Conservation (phyloP, 2,797 vertebrate species). For the Oreonectes daqikongensis region DNA sequence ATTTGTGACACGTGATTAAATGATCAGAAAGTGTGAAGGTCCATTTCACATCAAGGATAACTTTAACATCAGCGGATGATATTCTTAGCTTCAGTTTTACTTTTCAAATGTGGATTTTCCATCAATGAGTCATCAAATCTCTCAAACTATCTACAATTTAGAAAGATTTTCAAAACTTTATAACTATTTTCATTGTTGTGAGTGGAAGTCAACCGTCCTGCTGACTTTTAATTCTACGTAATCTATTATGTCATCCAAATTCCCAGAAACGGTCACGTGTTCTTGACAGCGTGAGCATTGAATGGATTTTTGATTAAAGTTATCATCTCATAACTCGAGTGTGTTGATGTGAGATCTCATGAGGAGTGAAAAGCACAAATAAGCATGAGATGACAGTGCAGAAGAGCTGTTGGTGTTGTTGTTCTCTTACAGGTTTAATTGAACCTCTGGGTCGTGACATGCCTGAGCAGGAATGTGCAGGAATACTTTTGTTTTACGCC, state of each 20-base stretch:
- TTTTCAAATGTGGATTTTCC: too few species aligned
- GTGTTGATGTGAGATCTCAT: slow-evolving; percentile 4
- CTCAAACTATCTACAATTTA: too few species aligned
- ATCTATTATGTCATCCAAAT: slow-evolving; percentile 10
- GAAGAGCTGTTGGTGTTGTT: slow-evolving; percentile 31
- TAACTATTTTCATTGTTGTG: too few species aligned
- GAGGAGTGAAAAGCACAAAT: slow-evolving; percentile 23
- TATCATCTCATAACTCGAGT: background rate
- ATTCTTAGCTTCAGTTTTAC: too few species aligned
- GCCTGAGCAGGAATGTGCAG: slow-evolving; percentile 56
- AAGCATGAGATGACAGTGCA: slow-evolving; percentile 30
- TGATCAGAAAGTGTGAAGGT: background rate
- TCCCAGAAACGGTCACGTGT: slow-evolving; percentile 9
- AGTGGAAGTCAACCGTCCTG: too few species aligned
- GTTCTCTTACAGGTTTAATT: slow-evolving; percentile 50
- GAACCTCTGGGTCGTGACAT: slow-evolving; percentile 49
- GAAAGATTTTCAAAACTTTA: too few species aligned
- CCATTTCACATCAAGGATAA: too few species aligned
- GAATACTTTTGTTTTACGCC: slow-evolving; percentile 35
- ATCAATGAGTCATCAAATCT: too few species aligned
- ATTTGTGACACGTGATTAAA: too few species aligned
- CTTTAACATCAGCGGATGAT: too few species aligned
- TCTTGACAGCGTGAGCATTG: background rate
- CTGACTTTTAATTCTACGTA: background rate
- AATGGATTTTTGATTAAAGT: slow-evolving; percentile 7